Evolutionary conservation across 2,797 vertebrate species (phyloP).

Genomic region (Margarornis squamiger): DNA sequence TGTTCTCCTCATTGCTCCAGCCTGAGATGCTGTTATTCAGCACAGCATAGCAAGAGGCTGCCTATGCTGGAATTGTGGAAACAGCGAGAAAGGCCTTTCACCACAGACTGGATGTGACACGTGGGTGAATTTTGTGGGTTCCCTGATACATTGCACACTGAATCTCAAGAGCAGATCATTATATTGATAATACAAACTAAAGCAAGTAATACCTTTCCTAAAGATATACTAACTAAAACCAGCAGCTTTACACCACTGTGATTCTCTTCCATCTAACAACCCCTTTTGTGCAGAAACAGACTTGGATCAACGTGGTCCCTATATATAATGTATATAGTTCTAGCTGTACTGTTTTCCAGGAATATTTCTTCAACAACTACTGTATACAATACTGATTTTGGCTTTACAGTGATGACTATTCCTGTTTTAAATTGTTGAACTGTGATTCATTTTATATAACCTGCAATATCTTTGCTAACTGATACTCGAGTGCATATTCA

Average conservation of each 20-base stretch:
- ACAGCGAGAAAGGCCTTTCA: not conserved
- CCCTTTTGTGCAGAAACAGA: constrained; percentile 49
- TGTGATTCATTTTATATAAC: constrained; percentile 48
- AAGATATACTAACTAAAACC: not conserved
- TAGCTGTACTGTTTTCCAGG: constrained; percentile 41
- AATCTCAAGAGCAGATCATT: not conserved
- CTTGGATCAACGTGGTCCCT: constrained; percentile 40
- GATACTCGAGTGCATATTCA: not conserved
- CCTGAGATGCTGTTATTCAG: not conserved
- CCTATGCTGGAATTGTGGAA: not conserved
- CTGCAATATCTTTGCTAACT: constrained; percentile 50
- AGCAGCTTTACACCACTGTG: not conserved
- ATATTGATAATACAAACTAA: not conserved
- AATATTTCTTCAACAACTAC: not conserved
- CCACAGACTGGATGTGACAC: not conserved
- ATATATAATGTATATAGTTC: constrained; percentile 64
- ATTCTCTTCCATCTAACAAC: constrained; percentile 40
- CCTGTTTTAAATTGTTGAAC: constrained; percentile 42
- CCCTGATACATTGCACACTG: not conserved
- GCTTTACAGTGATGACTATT: constrained; percentile 42
- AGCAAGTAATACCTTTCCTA: not conserved
- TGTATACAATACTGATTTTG: not conserved
- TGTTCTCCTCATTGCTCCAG: not conserved
- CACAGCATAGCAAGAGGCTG: not conserved
- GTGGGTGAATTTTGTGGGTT: not conserved